A percentile compares a stretch with the other conserved stretches of the same genome.
phyloP scores from a whole-genome alignment of 1,140 invertebrate genomes.

The Galleria mellonella region DNA sequence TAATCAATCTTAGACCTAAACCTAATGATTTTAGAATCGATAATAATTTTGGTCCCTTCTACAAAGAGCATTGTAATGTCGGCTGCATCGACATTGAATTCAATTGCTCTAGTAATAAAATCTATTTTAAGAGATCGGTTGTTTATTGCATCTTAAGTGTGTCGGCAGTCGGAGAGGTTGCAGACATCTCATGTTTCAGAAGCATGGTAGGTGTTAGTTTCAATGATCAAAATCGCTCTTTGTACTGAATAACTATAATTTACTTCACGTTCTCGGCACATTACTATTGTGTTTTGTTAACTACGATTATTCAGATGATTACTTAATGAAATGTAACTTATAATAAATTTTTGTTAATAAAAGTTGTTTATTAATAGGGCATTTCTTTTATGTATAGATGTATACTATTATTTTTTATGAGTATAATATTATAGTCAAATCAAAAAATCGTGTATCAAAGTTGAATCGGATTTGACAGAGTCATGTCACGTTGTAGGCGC shows the following conservation, averaged over 20 bases:
- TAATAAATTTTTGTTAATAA: no score
- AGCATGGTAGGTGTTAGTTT: slow-evolving; percentile 33
- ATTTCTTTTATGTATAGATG: no score
- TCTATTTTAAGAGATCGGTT: slow-evolving; percentile 51
- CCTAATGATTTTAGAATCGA: slow-evolving; percentile 28
- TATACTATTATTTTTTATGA: background rate
- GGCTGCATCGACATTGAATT: slow-evolving; percentile 45
- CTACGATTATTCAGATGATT: background rate
- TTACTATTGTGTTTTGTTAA: background rate
- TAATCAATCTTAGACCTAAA: slow-evolving; percentile 29
- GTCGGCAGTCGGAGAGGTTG: slow-evolving; percentile 38
- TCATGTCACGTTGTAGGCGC: slow-evolving; percentile 31
- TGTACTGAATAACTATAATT: slow-evolving; percentile 16
- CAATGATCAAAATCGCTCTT: slow-evolving; percentile 34
- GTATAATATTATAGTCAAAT: background rate
- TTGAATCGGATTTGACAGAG: slow-evolving; percentile 22
- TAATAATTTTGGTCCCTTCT: slow-evolving; percentile 22
- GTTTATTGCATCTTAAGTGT: slow-evolving; percentile 39
- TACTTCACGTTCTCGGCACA: background rate
- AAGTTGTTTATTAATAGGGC: no score
- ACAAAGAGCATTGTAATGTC: slow-evolving; percentile 30
- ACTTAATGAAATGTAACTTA: background rate
- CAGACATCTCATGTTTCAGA: slow-evolving; percentile 49
- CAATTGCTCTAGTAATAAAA: slow-evolving; percentile 52
- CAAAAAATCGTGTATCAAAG: slow-evolving; percentile 7